These are phyloP conservation scores for Pseudochirops cupreus DNA, from an alignment of 2,797 vertebrate species.

Conservation along the genomic window DNA sequence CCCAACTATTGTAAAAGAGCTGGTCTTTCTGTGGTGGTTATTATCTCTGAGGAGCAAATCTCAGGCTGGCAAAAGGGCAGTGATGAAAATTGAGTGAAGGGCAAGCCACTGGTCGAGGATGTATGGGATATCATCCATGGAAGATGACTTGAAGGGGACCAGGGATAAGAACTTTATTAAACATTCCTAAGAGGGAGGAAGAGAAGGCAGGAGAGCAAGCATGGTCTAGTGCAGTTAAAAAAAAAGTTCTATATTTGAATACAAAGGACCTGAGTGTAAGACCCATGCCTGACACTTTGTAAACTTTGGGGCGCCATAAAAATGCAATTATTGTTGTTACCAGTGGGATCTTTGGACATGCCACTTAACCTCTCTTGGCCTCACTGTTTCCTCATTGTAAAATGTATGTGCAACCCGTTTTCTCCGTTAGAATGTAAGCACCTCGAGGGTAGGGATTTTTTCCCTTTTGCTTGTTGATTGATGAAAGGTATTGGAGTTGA, in stretches of 20 bases:
- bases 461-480: background rate
- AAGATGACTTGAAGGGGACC: background rate
- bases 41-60: background rate
- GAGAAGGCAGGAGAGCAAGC: background rate
- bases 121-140: background rate
- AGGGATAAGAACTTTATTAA: background rate
- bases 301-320: background rate
- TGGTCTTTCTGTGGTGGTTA: background rate
- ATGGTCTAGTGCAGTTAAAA: background rate
- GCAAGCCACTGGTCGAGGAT: background rate
- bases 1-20: background rate
- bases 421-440: background rate
- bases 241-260: background rate
- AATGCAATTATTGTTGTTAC: background rate
- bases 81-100: background rate
- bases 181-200: background rate
- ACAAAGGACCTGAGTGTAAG: background rate
- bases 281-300: background rate
- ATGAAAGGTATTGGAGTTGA: background rate
- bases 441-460: background rate
- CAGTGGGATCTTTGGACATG: background rate
- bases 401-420: background rate
- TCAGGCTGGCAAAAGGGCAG: background rate
- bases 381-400: background rate
- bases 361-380: background rate